Conservation (phyloP, 2,113 vertebrate genomes). For the Pyxicephalus adspersus region DNA sequence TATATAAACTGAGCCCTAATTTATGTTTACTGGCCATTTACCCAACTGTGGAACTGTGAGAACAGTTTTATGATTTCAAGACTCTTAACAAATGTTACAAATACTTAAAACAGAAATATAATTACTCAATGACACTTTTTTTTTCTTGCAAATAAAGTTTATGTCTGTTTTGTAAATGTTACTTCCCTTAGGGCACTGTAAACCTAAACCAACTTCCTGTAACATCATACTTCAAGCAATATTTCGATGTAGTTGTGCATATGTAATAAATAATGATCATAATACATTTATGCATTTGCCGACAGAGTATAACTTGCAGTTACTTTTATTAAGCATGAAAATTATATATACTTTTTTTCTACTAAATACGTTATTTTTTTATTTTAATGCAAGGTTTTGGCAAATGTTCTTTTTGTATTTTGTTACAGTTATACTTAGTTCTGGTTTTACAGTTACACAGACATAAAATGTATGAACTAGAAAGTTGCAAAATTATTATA, state of each 20-base stretch:
- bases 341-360: too few species aligned
- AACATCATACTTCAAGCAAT: slow-evolving; percentile 39
- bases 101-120: background rate
- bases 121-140: slow-evolving; percentile 19
- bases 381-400: slow-evolving; percentile 25
- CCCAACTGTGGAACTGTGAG: background rate
- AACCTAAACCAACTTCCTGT: slow-evolving; percentile 41
- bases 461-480: background rate
- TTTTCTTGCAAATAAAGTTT: background rate
- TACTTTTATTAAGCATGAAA: slow-evolving; percentile 49
- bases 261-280: slow-evolving; percentile 28
- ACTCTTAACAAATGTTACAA: slow-evolving; percentile 1
- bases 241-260: slow-evolving; percentile 36
- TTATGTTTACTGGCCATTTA: background rate
- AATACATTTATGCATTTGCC: slow-evolving; percentile 27
- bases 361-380: background rate
- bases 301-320: slow-evolving; percentile 37
- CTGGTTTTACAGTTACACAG: background rate
- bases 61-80: background rate
- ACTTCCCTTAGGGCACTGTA: slow-evolving; percentile 32
- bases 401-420: slow-evolving; percentile 10
- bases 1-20: too few species aligned
- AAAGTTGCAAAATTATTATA: too few species aligned
- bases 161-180: slow-evolving; percentile 36
- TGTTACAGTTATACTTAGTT: slow-evolving; percentile 17